A percentile compares a stretch with the other conserved stretches of the same genome.
Conservation (phyloP, 2,888 invertebrate genomes). For the Lasioglossum leucozonium region DNA sequence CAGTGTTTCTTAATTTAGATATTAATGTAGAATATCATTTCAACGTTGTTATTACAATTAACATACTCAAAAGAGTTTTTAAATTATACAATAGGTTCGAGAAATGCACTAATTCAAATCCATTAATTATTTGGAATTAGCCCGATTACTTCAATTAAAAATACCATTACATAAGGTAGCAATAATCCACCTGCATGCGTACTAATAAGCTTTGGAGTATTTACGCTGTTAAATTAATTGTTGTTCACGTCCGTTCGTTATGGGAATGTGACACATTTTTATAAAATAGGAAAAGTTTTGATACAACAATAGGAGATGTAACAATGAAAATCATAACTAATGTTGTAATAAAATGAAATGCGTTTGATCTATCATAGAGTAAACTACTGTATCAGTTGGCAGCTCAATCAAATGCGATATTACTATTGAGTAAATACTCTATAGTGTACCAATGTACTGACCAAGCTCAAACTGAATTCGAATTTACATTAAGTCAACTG, state of each 20-base stretch:
- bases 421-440: constrained; percentile 18
- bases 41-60: no score
- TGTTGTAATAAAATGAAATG: background rate
- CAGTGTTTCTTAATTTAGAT: background rate
- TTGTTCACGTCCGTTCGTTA: background rate
- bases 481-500: constrained; percentile 31
- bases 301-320: background rate
- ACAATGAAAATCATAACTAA: background rate
- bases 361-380: background rate
- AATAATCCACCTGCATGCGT: background rate
- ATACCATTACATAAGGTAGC: background rate
- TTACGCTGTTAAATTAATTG: background rate
- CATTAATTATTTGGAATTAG: background rate
- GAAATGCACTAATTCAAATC: background rate
- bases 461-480: constrained; percentile 25
- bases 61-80: no score
- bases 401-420: constrained; percentile 3
- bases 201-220: background rate
- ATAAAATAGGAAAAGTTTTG: background rate
- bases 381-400: background rate
- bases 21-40: background rate
- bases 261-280: background rate
- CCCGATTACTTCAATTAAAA: background rate
- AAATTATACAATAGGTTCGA: no score
- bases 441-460: background rate